Base-by-base conservation (phyloP, 2,113 vertebrate genomes). In the Abramis brama region DNA sequence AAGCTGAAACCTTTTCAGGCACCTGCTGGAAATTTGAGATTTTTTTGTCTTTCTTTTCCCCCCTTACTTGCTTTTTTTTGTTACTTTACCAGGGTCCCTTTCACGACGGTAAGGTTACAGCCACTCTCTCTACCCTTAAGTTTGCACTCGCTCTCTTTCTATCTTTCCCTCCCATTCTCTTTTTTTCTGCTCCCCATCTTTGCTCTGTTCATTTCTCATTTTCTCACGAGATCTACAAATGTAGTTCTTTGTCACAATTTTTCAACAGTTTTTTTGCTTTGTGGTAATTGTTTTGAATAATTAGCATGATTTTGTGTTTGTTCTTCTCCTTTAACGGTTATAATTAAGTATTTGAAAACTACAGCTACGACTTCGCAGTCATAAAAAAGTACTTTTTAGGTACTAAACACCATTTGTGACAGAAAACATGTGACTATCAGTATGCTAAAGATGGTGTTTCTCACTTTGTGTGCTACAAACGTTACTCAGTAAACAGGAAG, bases 101-200 rank as follows among this genome's bases (percentile, higher is more conserved):
- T 94, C 93, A 89, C 89, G 59, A 94, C 90, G 95, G 95, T 96
- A 96, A 96, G 96, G 93, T 94, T 94, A 92, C 91, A 93, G 91
- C 91, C 92, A 87, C 91, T 92, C 92, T 94, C 39, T 64, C 80
- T 83, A 86, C 52, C 62, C 76, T 88, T 86, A 85, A 73, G 85
- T 74, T 88, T 87, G 36, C 52, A 33, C 74, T 57, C 2, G 55
- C 55, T 60, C 50, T 84, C 11, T 13, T 1, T 43, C 25, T 85
- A 25, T 86, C 23, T 74, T 88, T 39, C 57, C 4, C 85, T 73
- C 87, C 85, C 87, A 52, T 89, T 86, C 79, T 66, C 47, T 73
- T 39, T 36, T 36, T 81, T 71, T 86, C 57, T 88, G 75, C 88
- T 80, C 68, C 30, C 70, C 10, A 45, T 85, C 62, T 80, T 43